Evolutionary conservation across 2,888 invertebrate species (phyloP).

Genomic region (Atethmia centrago): DNA sequence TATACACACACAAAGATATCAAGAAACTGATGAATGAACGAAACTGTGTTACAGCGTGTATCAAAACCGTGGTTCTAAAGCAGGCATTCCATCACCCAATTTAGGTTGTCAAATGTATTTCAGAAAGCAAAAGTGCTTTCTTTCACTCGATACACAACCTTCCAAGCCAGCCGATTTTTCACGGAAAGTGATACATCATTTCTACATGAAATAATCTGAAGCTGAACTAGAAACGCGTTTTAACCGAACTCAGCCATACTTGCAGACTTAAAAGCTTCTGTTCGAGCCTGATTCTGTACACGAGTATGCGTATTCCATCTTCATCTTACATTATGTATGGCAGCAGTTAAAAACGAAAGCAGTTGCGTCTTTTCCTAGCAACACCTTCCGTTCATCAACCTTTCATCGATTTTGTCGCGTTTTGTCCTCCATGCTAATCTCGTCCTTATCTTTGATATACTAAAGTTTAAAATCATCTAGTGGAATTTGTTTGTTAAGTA

Average conservation of each 20-base stretch:
- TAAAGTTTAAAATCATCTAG: conserved; percentile 34
- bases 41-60: background rate
- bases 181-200: conserved; percentile 43
- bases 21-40: background rate
- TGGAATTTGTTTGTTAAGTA: conserved; percentile 14
- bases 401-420: conserved; percentile 72
- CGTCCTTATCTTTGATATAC: background rate
- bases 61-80: background rate
- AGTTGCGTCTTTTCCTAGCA: conserved; percentile 63
- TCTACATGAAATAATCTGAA: conserved; percentile 22
- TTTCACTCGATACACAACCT: conserved; percentile 9
- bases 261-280: conserved; percentile 28
- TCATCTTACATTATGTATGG: conserved; percentile 51
- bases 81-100: conserved; percentile 42
- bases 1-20: background rate
- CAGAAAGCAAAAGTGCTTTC: conserved; percentile 34
- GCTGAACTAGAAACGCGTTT: conserved; percentile 21
- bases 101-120: conserved; percentile 36
- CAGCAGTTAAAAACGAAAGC: conserved; percentile 56
- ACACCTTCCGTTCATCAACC: conserved; percentile 73
- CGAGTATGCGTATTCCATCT: conserved; percentile 40
- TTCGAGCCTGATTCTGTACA: conserved; percentile 3
- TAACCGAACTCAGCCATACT: conserved; percentile 3
- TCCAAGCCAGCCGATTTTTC: conserved; percentile 15
- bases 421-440: conserved; percentile 33